phyloP scores from a whole-genome alignment of 2,113 vertebrate genomes.

The Petromus typicus region DNA sequence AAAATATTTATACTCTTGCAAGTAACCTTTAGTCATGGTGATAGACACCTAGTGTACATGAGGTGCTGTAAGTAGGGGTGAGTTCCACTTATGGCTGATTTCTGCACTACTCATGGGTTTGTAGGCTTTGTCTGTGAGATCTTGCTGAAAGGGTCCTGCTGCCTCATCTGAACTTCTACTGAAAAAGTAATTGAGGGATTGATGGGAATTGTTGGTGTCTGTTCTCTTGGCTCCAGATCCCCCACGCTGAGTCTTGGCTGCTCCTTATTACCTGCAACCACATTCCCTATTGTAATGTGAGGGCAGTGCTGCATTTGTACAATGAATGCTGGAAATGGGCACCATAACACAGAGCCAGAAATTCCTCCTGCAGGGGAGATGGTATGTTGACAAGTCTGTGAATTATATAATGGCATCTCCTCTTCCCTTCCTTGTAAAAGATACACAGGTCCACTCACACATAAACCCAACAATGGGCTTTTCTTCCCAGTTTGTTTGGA shows the following conservation, averaged over 20 bases:
- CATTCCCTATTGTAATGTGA: not conserved
- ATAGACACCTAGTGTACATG: not conserved
- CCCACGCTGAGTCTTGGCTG: not conserved
- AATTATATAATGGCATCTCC: conserved; percentile 26
- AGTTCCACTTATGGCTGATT: not conserved
- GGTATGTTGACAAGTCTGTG: not conserved
- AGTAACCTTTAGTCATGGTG: not conserved
- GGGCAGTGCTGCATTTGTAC: not conserved
- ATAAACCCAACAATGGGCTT: conserved; percentile 38
- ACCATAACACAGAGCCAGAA: conserved; percentile 1
- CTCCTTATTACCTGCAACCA: not conserved
- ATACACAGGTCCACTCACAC: not conserved
- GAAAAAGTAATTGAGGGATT: not conserved
- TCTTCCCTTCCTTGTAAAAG: not conserved
- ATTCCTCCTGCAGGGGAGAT: conserved; percentile 42
- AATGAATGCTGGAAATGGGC: not conserved
- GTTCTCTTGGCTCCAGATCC: not conserved
- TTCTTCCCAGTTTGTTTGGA: conserved; percentile 45
- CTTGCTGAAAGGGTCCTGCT: not conserved
- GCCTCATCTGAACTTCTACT: not conserved
- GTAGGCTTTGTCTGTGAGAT: not conserved
- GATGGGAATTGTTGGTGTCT: not conserved
- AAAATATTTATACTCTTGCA: not conserved
- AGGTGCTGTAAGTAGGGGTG: not conserved
- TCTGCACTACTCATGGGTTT: not conserved